Evolutionary conservation across 2,888 invertebrate species (phyloP), one percentile per base, ranked within the genome.

Genomic region (Ceriagrion tenellum): DNA sequence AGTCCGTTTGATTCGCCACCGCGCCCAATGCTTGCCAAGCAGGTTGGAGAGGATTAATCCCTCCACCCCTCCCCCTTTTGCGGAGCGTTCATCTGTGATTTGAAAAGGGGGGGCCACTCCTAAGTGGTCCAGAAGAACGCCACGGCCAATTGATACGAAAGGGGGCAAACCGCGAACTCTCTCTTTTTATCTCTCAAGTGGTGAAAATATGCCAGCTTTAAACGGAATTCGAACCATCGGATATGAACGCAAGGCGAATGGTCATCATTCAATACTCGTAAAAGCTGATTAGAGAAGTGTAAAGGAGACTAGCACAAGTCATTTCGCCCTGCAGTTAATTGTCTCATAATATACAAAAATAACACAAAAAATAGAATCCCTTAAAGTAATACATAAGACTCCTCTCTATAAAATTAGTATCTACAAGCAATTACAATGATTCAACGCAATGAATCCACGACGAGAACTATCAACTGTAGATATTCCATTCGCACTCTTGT

Each of bases 1-100:
- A 35, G 81, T 35, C 81, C 81, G 81, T 81, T 81, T 81, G 12
- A 81, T 81, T 81, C 81, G 81, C 81, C 35, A 81, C 35, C 35
- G 26, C 47, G 47, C 47, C 47, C 47, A 47, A 30, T 35, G 81
- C 81, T 81, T 35, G 35, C 0, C 81, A 81, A 81, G 81, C 35
- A 35, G 81, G 81, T 35, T 81, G 23, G 35, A 69, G 81, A 81
- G 81, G 81, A 81, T 81, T 59, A 35, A 81, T 81, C 59, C 59
- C 47, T 47, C 69, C 69, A 59, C 59, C 69, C 81, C 35, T 81
- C 69, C 4, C 59, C 69, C 81, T 81, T 81, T 35, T 13, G 69
- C 35, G 81, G 81, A 81, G 35, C n/a, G n/a, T 3, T 35, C 81
- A 81, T 81, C 30, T 81, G 81, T 35, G 81, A 81, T 81, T 35